phyloP scores from a whole-genome alignment of 2,113 vertebrate species.

The Pygoscelis antarcticus region DNA sequence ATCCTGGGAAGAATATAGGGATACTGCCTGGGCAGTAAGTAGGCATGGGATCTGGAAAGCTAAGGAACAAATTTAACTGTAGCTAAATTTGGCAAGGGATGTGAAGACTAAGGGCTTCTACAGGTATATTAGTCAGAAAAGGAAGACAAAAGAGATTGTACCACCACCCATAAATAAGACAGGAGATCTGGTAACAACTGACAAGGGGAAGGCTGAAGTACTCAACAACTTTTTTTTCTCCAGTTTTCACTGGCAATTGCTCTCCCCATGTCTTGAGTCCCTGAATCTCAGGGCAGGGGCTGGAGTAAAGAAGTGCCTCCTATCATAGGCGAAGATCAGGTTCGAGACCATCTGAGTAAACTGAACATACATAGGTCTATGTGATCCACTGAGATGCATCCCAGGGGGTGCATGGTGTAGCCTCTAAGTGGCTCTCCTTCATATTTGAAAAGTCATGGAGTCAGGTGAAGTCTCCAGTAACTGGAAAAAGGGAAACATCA shows the following conservation, averaged over 20 bases:
- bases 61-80: not conserved
- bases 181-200: too few species aligned
- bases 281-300: not conserved
- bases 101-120: not conserved
- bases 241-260: not conserved
- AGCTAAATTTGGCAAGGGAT: not conserved
- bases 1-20: not conserved
- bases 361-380: accelerated
- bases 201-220: not conserved
- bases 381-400: not conserved
- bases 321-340: not conserved
- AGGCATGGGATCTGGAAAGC: not conserved
- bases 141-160: not conserved
- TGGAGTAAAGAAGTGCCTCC: not conserved
- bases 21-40: not conserved
- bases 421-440: not conserved
- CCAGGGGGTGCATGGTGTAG: not conserved
- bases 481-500: not conserved
- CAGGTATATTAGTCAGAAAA: not conserved
- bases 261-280: not conserved
- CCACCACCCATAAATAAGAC: not conserved
- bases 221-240: not conserved
- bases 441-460: not conserved
- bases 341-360: not conserved
- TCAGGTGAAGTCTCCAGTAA: not conserved